Evolutionary conservation across 2,888 invertebrate genomes (phyloP), one percentile per base, ranked within the genome.

Genomic region (Drosophila planitibia): DNA sequence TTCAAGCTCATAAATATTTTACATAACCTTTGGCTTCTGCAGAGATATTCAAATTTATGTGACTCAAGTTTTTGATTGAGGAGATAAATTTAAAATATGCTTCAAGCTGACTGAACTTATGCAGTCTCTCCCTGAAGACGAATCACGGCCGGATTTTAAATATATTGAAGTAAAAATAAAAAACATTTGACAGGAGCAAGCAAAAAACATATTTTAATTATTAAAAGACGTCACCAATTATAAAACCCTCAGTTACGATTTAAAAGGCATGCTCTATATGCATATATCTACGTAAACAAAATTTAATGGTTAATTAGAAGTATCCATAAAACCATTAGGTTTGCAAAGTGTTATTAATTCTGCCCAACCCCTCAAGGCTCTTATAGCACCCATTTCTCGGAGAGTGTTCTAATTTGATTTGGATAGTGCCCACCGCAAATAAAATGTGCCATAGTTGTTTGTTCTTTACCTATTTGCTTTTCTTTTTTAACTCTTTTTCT

Each of bases 391-490:
- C 28, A 22, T 51, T 68, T 54, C 52, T 54, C 16, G 25, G 41
- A 19, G 19, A 41, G 47, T 49, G 57, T 58, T 57, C 25, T 80
- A 78, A 78, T 80, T 78, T 60, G 60, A 76, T 78, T 78, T 66
- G 35, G 41, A 52, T 49, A 30, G 28, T 37, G 32, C 32, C 30
- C 41, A 51, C 57, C 41, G 53, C 53, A 58, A 44, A 47, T 41
- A 61, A 30, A 70, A 39, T 41, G 19, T 35, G n/a, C 25, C 49
- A 32, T 28, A 32, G 32, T 44, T 63, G 61, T 30, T 33, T 28
- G 7, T 47, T 30, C 44, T 44, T 37, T 60, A n/a, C 35, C 49
- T 37, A 37, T 60, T 65, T 59, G 53, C 35, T 9, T 41, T 57
- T 44, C 4, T 41, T 52, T 37, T 16, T 4, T 7, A 3, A 33